Evolutionary conservation across 2,888 invertebrate species (phyloP), one percentile per base, ranked within the genome.

Genomic region (Drosophila mulleri): DNA sequence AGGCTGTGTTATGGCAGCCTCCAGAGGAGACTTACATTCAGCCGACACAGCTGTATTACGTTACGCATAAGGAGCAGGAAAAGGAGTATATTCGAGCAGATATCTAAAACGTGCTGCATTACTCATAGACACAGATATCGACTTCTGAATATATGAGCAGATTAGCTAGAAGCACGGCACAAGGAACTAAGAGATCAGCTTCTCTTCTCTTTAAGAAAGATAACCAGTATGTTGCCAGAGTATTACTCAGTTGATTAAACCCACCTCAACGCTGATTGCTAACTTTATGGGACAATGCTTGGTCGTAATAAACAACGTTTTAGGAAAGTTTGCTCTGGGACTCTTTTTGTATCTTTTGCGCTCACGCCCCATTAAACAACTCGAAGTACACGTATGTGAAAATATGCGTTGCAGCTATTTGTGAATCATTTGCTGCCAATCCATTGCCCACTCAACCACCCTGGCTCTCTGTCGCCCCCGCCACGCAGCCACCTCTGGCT

Each of bases 401-500:
- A 39, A 62, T 47, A 66, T 79, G 75, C 57, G 57, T 47, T 54
- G 68, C 82, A 67, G 47, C 84, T 74, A 80, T 82, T 84, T 82
- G 79, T 60, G 53, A 75, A 70, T 69, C 75, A 74, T 67, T 82
- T 74, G 53, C 56, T 47, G 18, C 9, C 12, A 41, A 42, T 23
- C 23, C 62, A 32, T 6, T 20, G 11, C 29, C 53, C 11, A 12
- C 29, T 41, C 35, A 14, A 35, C 8, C 35, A 16, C 37, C 18
- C 56, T 29, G 2, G 20, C 39, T n/a, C 39, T 9, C 12, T 20
- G 7, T 32, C 39, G 45, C 18, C 23, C 23, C 29, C 18, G 2
- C 16, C n/a, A 1, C 12, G 14, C 32, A 0, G 6, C 39, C 39
- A 14, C 12, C 41, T 50, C 11, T 12, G 3, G 18, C 32, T 37